These are phyloP conservation scores for Anthophora plumipes DNA, from an alignment of 2,888 invertebrate species.

Conservation along the genomic window DNA sequence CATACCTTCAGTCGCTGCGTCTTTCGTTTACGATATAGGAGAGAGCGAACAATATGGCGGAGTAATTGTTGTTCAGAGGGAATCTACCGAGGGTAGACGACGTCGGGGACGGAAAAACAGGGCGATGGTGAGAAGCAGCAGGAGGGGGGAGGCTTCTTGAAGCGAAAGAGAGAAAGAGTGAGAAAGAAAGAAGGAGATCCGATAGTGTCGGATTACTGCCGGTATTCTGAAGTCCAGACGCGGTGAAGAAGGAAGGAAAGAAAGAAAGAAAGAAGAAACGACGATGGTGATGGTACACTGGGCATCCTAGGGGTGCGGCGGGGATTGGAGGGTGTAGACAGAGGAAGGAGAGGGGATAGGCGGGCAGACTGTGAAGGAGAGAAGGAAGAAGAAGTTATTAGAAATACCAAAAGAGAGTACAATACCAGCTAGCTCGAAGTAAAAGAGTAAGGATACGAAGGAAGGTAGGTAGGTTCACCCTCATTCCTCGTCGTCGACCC, in stretches of 20 bases:
- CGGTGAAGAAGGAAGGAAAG: conserved; percentile 58
- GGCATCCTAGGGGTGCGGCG: conserved; percentile 22
- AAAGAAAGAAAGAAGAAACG: conserved; percentile 56
- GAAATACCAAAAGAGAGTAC: conserved; percentile 76
- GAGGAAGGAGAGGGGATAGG: conserved; percentile 2
- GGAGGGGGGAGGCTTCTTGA: neutral
- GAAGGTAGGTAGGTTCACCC: conserved; percentile 64
- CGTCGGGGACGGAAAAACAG: conserved; percentile 26
- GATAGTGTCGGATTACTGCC: conserved; percentile 80
- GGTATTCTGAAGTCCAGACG: conserved; percentile 79
- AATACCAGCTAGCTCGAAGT: conserved; percentile 73
- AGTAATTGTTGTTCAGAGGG: conserved; percentile 78
- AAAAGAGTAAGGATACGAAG: conserved; percentile 69
- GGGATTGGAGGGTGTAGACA: neutral
- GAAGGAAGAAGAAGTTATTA: conserved; percentile 79
- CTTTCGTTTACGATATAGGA: conserved; percentile 73
- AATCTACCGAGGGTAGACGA: conserved; percentile 40
- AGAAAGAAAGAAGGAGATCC: conserved; percentile 54
- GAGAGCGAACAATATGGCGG: conserved; percentile 74
- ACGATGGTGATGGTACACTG: conserved; percentile 23
- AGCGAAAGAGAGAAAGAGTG: conserved; percentile 17
- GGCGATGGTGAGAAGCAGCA: conserved; percentile 17
- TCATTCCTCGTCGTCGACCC: conserved; percentile 34
- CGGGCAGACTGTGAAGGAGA: conserved; percentile 25
- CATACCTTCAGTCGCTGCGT: conserved; percentile 53